Conservation (phyloP, 1,140 invertebrate species). For the Eulimnadia texana region DNA sequence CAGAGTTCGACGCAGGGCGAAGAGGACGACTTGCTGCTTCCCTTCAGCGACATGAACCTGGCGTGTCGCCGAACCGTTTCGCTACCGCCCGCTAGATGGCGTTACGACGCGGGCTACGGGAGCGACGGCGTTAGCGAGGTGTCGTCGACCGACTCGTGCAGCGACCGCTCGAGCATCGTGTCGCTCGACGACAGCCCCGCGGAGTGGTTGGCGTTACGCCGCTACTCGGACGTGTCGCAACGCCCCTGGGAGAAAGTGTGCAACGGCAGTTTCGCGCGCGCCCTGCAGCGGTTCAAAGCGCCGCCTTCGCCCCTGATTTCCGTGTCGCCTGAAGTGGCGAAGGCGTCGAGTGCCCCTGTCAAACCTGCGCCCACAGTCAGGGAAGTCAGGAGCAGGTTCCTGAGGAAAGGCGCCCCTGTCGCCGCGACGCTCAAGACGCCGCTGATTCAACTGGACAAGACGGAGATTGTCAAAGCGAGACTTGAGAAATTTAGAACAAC, state of each 20-base stretch:
- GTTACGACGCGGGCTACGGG: slow-evolving; percentile 34
- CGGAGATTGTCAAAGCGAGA: slow-evolving; percentile 12
- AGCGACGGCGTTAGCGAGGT: slow-evolving; percentile 39
- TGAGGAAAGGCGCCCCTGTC: neutral
- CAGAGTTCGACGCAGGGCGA: neutral
- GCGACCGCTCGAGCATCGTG: slow-evolving; percentile 38
- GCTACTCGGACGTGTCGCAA: slow-evolving; percentile 12
- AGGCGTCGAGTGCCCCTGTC: neutral
- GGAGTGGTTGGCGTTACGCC: slow-evolving; percentile 9
- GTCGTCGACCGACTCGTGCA: slow-evolving; percentile 37
- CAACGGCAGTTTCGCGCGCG: slow-evolving; percentile 16
- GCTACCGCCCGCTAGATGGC: neutral
- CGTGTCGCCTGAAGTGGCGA: neutral
- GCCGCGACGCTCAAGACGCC: neutral
- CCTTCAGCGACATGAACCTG: neutral
- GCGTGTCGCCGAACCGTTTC: neutral
- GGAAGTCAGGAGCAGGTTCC: slow-evolving; percentile 6
- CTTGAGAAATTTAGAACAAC: slow-evolving; percentile 11
- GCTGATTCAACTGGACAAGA: slow-evolving; percentile 10
- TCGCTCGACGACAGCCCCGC: slow-evolving; percentile 33
- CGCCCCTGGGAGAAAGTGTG: slow-evolving; percentile 19
- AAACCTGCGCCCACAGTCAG: slow-evolving; percentile 2
- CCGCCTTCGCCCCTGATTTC: neutral
- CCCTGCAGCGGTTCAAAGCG: slow-evolving; percentile 16
- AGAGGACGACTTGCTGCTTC: neutral